Base-by-base conservation (phyloP, 2,888 invertebrate species). In the Ecliptopera silaceata region DNA sequence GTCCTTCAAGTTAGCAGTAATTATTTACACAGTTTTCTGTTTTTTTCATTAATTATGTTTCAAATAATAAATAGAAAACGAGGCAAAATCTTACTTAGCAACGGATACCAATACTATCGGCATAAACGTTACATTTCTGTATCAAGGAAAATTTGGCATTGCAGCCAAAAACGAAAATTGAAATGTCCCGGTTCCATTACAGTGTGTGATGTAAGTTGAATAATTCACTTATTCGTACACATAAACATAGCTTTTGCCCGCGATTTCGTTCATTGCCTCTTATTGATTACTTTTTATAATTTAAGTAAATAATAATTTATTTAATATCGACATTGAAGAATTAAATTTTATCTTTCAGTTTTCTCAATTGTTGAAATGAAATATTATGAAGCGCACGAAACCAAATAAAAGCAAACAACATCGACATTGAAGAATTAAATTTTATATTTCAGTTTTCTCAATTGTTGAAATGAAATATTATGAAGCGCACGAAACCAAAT, bases 1-100 rank as follows among this genome's bases (percentile, higher is more conserved):
- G 22, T 22, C 22, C 22, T 22, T 22, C 22, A 22, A 22, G 22
- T 36, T 36, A 36, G 36, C 13, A 32, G 17, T 32, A 15, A 34
- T 44, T 48, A 22, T 39, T 47, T 39, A 10, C 13, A 29, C 45
- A 22, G 11, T 42, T 41, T 10, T 47, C 43, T 22, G 13, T 52
- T 47, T 17, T n/a, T 15, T 46, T 26, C 22, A 44, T 41, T 42
- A 41, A 20, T 72, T 29, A 50, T 56, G 56, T 64, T 61, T 55
- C 45, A n/a, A 43, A 49, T 13, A 29, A 43, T 15, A 39, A 32
- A 42, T 12, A 47, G 46, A 47, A 47, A 47, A 38, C 46, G 46
- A 22, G 38, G 46, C 12, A 22, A 47, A 38, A 26, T 47, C 36
- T 22, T 47, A 38, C 38, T 47, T 13, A 38, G 46, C 46, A 38